These are phyloP conservation scores for Galerucella nymphaeae DNA, from an alignment of 2,888 invertebrate species.

Conservation along the genomic window DNA sequence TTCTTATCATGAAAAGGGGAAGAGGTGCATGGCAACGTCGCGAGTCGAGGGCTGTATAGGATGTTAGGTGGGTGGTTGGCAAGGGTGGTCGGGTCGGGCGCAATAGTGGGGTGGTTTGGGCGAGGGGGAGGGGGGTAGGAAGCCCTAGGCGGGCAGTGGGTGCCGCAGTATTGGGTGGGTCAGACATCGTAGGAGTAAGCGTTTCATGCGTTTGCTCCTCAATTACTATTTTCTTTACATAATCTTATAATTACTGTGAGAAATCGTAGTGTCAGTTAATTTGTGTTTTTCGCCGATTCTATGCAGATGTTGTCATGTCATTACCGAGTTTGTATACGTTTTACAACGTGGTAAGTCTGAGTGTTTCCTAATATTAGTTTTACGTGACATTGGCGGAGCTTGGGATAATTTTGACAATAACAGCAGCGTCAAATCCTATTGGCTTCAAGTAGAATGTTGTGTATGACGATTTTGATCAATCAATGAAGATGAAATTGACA, in stretches of 20 bases:
- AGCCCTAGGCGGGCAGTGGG: conserved; percentile 65
- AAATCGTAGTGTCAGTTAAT: conserved; percentile 41
- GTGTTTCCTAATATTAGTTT: conserved; percentile 25
- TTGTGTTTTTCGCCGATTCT: conserved; percentile 28
- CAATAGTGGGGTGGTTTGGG: conserved; percentile 64
- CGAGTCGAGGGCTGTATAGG: conserved; percentile 41
- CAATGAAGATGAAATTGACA: conserved; percentile 28
- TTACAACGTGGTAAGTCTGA: conserved; percentile 48
- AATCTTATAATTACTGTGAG: conserved; percentile 33
- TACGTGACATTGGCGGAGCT: conserved; percentile 31
- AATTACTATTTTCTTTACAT: conserved; percentile 42
- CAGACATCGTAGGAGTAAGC: conserved; percentile 62
- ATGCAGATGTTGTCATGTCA: conserved; percentile 45
- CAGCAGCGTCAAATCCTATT: conserved; percentile 23
- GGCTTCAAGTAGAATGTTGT: conserved; percentile 12
- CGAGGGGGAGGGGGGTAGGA: conserved; percentile 60
- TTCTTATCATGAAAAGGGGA: conserved; percentile 39
- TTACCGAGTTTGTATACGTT: conserved; percentile 36
- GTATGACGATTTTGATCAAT: conserved; percentile 21
- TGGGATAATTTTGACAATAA: conserved; percentile 22
- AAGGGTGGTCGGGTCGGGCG: conserved; percentile 51
- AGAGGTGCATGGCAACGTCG: conserved; percentile 46
- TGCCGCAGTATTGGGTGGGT: conserved; percentile 67
- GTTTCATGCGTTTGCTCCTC: conserved; percentile 53
- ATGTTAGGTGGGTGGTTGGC: conserved; percentile 43